A percentile compares a stretch with the other conserved stretches of the same genome.
Conservation (phyloP, 2,888 invertebrate genomes). For the Miltochrista miniata region DNA sequence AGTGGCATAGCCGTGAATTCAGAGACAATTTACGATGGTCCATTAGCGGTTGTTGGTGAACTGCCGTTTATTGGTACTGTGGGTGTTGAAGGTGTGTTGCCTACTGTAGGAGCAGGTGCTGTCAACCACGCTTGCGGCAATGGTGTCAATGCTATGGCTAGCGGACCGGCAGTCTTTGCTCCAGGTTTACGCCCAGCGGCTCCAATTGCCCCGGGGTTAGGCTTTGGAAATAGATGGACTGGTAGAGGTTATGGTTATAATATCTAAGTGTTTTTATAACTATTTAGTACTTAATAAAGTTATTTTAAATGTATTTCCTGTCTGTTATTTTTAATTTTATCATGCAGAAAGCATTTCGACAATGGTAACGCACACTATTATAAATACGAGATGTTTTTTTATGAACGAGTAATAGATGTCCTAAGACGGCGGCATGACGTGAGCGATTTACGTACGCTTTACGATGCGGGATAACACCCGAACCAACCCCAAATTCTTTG, state of each 20-base stretch:
- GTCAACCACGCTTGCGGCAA: conserved; percentile 42
- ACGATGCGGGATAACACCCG: too few species aligned
- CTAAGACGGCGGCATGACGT: too few species aligned
- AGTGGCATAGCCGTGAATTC: conserved; percentile 41
- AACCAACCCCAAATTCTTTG: too few species aligned
- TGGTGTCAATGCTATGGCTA: conserved; percentile 19
- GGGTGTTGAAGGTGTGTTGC: conserved; percentile 40
- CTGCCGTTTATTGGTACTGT: conserved; percentile 48
- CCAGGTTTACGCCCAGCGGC: neutral
- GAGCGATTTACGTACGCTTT: too few species aligned
- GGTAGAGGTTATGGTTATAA: conserved; percentile 1
- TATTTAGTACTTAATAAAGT: neutral
- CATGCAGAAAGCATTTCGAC: too few species aligned
- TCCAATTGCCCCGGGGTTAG: neutral
- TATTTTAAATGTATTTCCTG: neutral
- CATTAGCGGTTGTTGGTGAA: conserved; percentile 36
- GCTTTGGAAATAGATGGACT: conserved; percentile 1
- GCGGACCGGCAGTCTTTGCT: neutral
- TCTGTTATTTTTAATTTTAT: too few species aligned
- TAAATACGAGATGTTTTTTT: too few species aligned
- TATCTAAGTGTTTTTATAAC: neutral
- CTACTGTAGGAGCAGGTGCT: conserved; percentile 39
- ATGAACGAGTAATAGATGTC: too few species aligned
- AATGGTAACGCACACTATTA: too few species aligned
- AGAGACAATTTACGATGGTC: conserved; percentile 44